Evolutionary conservation across 2,113 vertebrate genomes (phyloP), one percentile per base, ranked within the genome.

Genomic region (Thymallus thymallus): DNA sequence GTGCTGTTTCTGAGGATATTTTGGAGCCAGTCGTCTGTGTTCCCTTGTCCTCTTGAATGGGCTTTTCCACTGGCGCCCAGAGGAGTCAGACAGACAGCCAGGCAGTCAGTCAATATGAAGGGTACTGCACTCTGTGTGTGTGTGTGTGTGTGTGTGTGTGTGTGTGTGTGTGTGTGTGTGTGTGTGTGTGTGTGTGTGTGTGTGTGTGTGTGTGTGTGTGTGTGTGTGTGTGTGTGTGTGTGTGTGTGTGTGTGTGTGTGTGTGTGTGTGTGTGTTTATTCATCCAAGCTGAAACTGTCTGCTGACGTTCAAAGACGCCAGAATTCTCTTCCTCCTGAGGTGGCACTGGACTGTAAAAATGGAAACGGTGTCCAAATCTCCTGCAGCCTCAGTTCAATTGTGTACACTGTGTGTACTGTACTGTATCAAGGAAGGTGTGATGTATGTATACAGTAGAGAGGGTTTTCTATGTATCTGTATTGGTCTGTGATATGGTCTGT

Each of bases 281-380:
- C 73, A 69, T 62, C 6, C 63, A 67, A 24, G 73, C 71, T 10
- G 0, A 66, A 22, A 10, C 74, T 35, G 55, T 70, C 76, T 46
- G 35, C 60, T 63, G 76, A 68, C 61, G 69, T 67, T 78, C 76
- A 68, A 70, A 82, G 81, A 75, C 77, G 12, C 78, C 73, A 48
- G 7, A 68, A 73, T 64, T 84, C 56, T 63, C 77, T 74, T 82
- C 78, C 80, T 74, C 3, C 69, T 46, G 71, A 84, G 72, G 70
- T 85, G 80, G 76, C 86, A 88, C 81, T 14, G 29, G 30, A 73
- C 79, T 79, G 86, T 86, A 85, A 89, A 89, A 89, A 76, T 14
- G n/a, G 56, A 60, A 64, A 76, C 80, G 76, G 69, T 26, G 62
- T 81, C 72, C 71, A 76, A 30, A 16, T 23, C 35, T 51, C 41